phyloP scores from a whole-genome alignment of 2,797 vertebrate species.

The Rhincodon typus region DNA sequence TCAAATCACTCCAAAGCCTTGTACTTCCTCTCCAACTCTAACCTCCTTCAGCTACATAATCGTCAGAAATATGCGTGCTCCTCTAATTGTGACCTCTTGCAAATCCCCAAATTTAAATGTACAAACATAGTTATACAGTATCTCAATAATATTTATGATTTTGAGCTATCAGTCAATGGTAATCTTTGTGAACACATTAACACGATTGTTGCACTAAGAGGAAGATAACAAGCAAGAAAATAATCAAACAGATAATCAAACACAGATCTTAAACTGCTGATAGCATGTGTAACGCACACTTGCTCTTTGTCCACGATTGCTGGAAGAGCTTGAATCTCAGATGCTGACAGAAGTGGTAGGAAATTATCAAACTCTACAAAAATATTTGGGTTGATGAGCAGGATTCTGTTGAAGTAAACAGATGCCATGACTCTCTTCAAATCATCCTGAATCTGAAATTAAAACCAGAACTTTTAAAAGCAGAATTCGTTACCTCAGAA shows the following conservation, averaged over 20 bases:
- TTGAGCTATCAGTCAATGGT: neutral
- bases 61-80: neutral
- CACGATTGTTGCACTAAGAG: neutral
- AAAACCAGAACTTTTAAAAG: neutral
- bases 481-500: neutral
- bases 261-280: neutral
- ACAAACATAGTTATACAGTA: neutral
- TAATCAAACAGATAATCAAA: neutral
- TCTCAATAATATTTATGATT: neutral
- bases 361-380: slow-evolving; percentile 57
- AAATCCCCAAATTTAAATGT: neutral
- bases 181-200: neutral
- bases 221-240: neutral
- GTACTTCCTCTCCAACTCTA: neutral
- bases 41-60: neutral
- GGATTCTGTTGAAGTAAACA: slow-evolving; percentile 56
- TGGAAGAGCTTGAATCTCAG: slow-evolving; percentile 57
- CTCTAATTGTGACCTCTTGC: neutral
- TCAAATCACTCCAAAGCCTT: neutral
- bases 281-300: slow-evolving; percentile 48
- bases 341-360: slow-evolving; percentile 48
- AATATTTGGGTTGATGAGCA: slow-evolving; percentile 51
- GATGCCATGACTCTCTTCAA: slow-evolving; percentile 60
- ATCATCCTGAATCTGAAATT: slow-evolving; percentile 52
- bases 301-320: slow-evolving; percentile 48